Conservation (phyloP, 1,140 invertebrate genomes). For the Zaprionus vittiger region DNA sequence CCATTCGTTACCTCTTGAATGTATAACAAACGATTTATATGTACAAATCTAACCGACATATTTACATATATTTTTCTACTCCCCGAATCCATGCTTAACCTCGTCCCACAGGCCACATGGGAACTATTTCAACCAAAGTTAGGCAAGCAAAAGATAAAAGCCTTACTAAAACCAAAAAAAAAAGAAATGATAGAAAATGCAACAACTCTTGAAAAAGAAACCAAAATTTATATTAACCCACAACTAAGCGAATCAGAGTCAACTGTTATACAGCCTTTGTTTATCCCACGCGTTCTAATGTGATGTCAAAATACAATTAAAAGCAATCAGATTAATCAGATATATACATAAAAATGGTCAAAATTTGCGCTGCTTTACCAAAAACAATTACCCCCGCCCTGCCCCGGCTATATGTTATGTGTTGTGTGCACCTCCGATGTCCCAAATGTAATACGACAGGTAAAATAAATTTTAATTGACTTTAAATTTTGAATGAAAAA, state of each 20-base stretch:
- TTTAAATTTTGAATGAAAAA: neutral
- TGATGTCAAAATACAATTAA: constrained; percentile 54
- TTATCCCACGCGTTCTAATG: constrained; percentile 57
- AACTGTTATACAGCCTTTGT: constrained; percentile 52
- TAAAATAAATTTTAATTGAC: constrained; percentile 45
- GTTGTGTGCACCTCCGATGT: constrained; percentile 66
- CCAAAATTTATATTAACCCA: constrained; percentile 69
- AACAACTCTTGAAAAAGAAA: constrained; percentile 41
- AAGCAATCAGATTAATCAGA: constrained; percentile 48
- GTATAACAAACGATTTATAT: constrained; percentile 49
- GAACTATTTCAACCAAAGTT: constrained; percentile 78
- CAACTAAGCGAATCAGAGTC: constrained; percentile 75
- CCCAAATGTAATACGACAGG: constrained; percentile 63
- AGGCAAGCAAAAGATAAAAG: constrained; percentile 60
- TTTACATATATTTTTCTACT: constrained; percentile 64
- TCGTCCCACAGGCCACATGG: constrained; percentile 78
- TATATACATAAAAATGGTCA: constrained; percentile 49
- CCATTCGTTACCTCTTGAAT: constrained; percentile 36
- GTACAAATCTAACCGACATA: constrained; percentile 67
- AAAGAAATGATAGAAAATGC: constrained; percentile 42
- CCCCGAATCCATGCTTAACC: constrained; percentile 65
- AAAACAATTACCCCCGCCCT: constrained; percentile 52
- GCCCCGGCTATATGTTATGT: constrained; percentile 63
- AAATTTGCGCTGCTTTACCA: constrained; percentile 65
- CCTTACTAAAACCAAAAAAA: constrained; percentile 50